Conservation (phyloP, 1,140 invertebrate species). For the Trachelipus rathkii region DNA sequence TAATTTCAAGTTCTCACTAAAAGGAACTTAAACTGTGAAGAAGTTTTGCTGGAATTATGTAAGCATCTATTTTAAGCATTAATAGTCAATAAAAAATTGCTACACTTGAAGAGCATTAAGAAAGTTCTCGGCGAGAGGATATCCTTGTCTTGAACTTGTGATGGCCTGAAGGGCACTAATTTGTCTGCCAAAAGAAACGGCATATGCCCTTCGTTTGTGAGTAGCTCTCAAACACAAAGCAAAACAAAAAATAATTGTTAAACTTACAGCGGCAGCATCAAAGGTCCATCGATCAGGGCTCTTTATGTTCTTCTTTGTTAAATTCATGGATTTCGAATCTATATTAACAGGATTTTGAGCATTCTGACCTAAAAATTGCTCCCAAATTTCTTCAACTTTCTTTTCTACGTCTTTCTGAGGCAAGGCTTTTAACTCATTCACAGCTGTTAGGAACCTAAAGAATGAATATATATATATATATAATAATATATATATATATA, state of each 20-base stretch:
- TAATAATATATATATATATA: slow-evolving; percentile 23
- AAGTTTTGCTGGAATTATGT: no score
- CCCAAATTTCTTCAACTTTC: slow-evolving; percentile 88
- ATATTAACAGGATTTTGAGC: slow-evolving; percentile 96
- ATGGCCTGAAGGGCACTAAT: neutral
- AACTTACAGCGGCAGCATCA: slow-evolving; percentile 87
- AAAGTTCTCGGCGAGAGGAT: neutral
- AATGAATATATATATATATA: neutral
- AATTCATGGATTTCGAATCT: slow-evolving; percentile 80
- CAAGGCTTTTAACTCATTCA: slow-evolving; percentile 83
- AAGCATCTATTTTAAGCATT: no score
- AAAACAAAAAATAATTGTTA: neutral
- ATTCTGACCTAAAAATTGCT: slow-evolving; percentile 87
- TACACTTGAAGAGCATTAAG: no score
- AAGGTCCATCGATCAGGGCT: slow-evolving; percentile 89
- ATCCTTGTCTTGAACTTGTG: neutral
- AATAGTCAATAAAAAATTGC: no score
- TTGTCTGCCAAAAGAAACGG: neutral
- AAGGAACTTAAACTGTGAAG: no score
- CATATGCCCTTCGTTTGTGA: neutral
- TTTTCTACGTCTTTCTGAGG: slow-evolving; percentile 77
- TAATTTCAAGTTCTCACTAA: no score
- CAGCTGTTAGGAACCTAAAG: slow-evolving; percentile 90
- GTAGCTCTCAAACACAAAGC: neutral
- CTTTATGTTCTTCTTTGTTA: slow-evolving; percentile 72